Conservation (phyloP, 2,797 vertebrate species). For the Hapalemur alaotrensis region DNA sequence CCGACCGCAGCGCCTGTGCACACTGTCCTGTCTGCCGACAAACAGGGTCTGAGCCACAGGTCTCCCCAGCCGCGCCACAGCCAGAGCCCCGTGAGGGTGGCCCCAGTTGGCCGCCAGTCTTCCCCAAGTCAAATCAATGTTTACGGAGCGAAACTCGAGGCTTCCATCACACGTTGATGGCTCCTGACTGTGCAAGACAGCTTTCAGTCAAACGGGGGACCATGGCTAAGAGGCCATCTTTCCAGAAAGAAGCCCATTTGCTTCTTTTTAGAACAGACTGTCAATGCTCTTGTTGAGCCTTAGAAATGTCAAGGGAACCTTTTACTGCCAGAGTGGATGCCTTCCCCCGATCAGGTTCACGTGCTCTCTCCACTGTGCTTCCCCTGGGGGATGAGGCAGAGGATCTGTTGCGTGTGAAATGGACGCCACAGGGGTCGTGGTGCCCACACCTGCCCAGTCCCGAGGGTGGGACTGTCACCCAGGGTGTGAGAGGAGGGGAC, state of each 20-base stretch:
- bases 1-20: too few species aligned
- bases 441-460: neutral
- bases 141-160: neutral
- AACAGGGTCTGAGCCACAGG: neutral
- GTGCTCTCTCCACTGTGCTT: neutral
- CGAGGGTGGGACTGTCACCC: rapidly evolving
- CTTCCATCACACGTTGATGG: neutral
- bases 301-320: slow-evolving; percentile 21
- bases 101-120: neutral
- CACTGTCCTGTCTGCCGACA: neutral
- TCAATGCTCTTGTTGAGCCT: slow-evolving; percentile 24
- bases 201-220: neutral
- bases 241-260: neutral
- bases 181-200: neutral
- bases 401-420: neutral
- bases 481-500: neutral
- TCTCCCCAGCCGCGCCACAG: neutral
- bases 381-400: neutral
- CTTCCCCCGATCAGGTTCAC: neutral
- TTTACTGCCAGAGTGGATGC: neutral
- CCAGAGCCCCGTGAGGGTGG: neutral
- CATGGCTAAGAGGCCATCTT: neutral
- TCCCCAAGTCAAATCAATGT: neutral
- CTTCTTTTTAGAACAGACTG: slow-evolving; percentile 51
- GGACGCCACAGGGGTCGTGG: rapidly evolving